Evolutionary conservation across 1,140 invertebrate genomes (phyloP), one percentile per base, ranked within the genome.

Genomic region (Hetaerina americana): DNA sequence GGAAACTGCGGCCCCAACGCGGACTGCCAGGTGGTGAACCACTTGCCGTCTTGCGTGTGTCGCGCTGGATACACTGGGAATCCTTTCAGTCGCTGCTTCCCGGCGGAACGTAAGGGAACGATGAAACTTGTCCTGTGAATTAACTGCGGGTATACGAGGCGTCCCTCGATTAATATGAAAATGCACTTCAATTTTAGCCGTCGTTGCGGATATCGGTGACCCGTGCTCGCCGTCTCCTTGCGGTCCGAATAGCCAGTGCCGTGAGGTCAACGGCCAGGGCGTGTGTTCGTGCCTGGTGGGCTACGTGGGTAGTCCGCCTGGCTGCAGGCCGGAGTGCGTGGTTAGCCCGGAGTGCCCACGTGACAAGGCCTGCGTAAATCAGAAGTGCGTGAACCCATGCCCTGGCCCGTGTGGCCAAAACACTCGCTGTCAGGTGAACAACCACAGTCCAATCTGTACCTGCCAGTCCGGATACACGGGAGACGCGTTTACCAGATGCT

Each of bases 331-430:
- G 0, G 78, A 80, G 68, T 81, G 80, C 69, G 74, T 78, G 10
- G 71, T 77, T 1, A 80, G 78, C 73, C 76, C 77, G 22, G 80
- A 81, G 66, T 81, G 80, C 72, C 77, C 79, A 25, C 73, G 75
- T 69, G 74, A 75, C 40, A 75, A 72, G 67, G 78, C 88, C 22
- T 90, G 89, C 78, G 80, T 87, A 26, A 85, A 86, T 77, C 82
- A 85, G 73, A 88, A 88, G 81, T 91, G 89, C 78, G 78, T 79
- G n/a, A 83, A 88, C 76, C 87, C 88, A n/a, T 88, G 88, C 74
- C 79, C 83, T 22, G 84, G 86, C 73, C 79, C 84, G 26, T 83
- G 81, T 76, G 82, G 81, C 18, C 72, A 28, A 71, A 74, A 78
- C 10, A 77, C 80, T 26, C 70, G 74, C 26, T 82, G 80, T 72